Conservation (phyloP, 2,113 vertebrate species). For the Pachypanchax playfairii region DNA sequence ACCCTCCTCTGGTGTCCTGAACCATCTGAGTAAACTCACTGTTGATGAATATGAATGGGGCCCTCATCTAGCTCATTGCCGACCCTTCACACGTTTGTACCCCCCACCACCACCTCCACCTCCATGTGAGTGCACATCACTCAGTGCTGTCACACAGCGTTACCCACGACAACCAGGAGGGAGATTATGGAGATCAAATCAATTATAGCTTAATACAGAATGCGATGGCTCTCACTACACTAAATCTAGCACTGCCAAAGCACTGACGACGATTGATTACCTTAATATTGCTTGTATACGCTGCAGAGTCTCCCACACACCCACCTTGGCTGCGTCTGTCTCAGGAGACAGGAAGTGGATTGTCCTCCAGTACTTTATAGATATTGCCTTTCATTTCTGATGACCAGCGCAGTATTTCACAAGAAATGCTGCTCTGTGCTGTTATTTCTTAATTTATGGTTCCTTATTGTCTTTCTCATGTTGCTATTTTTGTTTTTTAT, state of each 20-base stretch:
- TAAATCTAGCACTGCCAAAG: slow-evolving; percentile 75
- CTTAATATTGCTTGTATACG: slow-evolving; percentile 74
- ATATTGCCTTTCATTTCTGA: slow-evolving; percentile 69
- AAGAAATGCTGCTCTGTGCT: slow-evolving; percentile 25
- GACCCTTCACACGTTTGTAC: slow-evolving; percentile 65
- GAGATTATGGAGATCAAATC: slow-evolving; percentile 84
- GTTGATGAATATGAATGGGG: slow-evolving; percentile 71
- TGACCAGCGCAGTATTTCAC: slow-evolving; percentile 49
- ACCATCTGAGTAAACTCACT: slow-evolving; percentile 33
- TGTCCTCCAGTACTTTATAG: slow-evolving; percentile 61
- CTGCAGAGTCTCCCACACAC: slow-evolving; percentile 43
- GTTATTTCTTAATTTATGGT: slow-evolving; percentile 44
- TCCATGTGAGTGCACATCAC: slow-evolving; percentile 71
- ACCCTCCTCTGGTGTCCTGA: slow-evolving; percentile 43
- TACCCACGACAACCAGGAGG: slow-evolving; percentile 77
- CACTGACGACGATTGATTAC: slow-evolving; percentile 80
- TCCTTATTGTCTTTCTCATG: slow-evolving; percentile 13
- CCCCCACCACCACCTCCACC: neutral
- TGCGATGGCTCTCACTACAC: slow-evolving; percentile 70
- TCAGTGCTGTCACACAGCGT: slow-evolving; percentile 80
- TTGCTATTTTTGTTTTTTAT: slow-evolving; percentile 24
- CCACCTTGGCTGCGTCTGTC: slow-evolving; percentile 48
- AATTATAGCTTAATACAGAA: slow-evolving; percentile 82
- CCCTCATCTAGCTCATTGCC: slow-evolving; percentile 59
- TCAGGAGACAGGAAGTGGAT: slow-evolving; percentile 60